These are phyloP conservation scores for Microcebus ravelobensis DNA, from an alignment of 2,113 vertebrate genomes.

Conservation along the genomic window DNA sequence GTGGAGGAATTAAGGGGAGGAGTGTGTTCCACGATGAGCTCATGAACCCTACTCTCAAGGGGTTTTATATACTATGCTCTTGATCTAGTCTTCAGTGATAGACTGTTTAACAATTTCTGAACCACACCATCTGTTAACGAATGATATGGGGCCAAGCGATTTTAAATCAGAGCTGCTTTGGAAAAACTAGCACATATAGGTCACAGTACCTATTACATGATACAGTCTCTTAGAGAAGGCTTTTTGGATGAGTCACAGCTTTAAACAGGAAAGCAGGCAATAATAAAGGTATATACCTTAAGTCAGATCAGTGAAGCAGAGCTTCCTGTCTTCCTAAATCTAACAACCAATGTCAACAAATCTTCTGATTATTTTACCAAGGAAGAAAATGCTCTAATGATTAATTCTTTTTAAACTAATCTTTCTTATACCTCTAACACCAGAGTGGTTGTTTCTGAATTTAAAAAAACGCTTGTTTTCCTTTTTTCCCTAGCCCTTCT, in stretches of 20 bases:
- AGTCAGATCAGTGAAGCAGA: neutral
- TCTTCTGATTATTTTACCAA: constrained; percentile 66
- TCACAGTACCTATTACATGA: neutral
- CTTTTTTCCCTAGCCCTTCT: constrained; percentile 48
- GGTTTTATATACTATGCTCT: neutral
- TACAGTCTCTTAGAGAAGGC: neutral
- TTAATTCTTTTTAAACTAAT: constrained; percentile 75
- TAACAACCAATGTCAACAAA: constrained; percentile 65
- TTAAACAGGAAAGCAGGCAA: constrained; percentile 20
- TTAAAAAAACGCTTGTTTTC: constrained; percentile 70
- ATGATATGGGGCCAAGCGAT: neutral
- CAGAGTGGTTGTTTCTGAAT: constrained; percentile 69
- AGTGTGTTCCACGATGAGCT: neutral
- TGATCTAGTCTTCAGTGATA: neutral
- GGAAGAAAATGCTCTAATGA: constrained; percentile 71
- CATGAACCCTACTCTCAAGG: neutral
- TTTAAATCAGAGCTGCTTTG: constrained; percentile 8
- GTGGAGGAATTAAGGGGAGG: neutral
- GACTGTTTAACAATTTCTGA: constrained; percentile 47
- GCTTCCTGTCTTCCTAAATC: constrained; percentile 45
- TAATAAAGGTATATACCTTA: constrained; percentile 31
- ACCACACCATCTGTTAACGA: constrained; percentile 35
- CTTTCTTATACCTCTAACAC: constrained; percentile 71
- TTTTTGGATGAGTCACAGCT: neutral
- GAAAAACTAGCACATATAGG: constrained; percentile 16